Evolutionary conservation across 2,113 vertebrate genomes (phyloP), one percentile per base, ranked within the genome.

Genomic region (Arvicanthis niloticus): DNA sequence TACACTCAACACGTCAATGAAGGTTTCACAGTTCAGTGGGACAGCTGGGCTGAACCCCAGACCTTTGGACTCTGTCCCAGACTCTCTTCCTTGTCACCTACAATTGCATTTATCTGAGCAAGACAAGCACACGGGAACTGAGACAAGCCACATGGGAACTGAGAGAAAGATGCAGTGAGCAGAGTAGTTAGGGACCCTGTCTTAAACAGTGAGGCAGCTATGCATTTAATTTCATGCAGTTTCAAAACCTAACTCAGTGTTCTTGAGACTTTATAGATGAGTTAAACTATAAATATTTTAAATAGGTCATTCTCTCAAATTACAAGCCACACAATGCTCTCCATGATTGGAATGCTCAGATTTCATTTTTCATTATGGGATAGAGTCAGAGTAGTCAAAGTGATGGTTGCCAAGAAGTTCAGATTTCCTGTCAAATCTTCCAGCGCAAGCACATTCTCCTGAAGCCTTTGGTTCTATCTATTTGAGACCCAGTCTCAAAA

Each of bases 101-200:
- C 0, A 31, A 67, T 29, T 3, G 22, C 7, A 12, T 7, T 4
- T 26, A 68, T n/a, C 42, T 4, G 76, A 62, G 26, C 3, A 5
- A 37, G 42, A 48, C 19, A n/a, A 45, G 85, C 10, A 17, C 3
- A 37, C 0, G 3, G 5, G 67, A 68, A 68, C 67, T 6, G 31
- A 37, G 13, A 37, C 15, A 26, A 21, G 5, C 0, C 16, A 26
- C 10, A 3, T 0, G 2, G 51, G 34, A 17, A 56, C 67, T 3
- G 22, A 4, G 26, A 62, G 48, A 31, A 37, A 85, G 53, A 37
- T 1, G 4, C 29, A 26, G 37, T 3, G 34, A 31, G 5, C 7
- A 6, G 19, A 10, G 15, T 1, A 17, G 31, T 42, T 15, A 42
- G 11, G 40, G 56, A 24, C 37, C 0, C 7, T 12, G 42, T 22